Conservation (phyloP, 2,113 vertebrate species). For the Heteronetta atricapilla region DNA sequence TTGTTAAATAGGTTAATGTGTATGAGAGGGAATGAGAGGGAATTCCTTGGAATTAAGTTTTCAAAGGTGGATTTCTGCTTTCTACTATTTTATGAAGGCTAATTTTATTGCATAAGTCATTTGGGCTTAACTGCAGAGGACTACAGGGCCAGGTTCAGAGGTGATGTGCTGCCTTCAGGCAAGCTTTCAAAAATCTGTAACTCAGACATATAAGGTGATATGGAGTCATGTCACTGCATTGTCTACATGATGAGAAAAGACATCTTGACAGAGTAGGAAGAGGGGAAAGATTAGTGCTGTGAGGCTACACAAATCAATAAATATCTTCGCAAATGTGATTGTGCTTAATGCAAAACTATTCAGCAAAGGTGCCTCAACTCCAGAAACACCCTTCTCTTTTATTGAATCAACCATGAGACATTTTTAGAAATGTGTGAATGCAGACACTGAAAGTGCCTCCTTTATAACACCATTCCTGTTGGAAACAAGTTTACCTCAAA, state of each 20-base stretch:
- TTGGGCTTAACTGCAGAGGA: neutral
- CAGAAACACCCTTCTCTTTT: neutral
- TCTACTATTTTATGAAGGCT: neutral
- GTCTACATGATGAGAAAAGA: neutral
- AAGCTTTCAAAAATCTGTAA: neutral
- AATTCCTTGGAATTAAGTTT: neutral
- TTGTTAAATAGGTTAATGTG: constrained; percentile 5
- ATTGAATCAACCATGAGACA: neutral
- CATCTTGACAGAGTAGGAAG: neutral
- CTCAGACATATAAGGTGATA: rapidly evolving
- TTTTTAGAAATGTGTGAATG: neutral
- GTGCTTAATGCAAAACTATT: neutral
- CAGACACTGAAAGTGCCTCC: neutral
- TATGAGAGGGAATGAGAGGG: neutral
- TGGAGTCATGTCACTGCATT: neutral
- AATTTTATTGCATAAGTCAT: neutral
- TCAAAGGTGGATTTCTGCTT: neutral
- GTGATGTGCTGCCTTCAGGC: neutral
- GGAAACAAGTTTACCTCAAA: neutral
- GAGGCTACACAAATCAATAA: neutral
- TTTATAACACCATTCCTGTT: neutral
- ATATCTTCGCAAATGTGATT: neutral
- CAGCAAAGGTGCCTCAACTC: neutral
- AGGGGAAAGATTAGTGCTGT: neutral
- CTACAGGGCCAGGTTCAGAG: neutral